Percentiles rank a stretch among this genome's conserved stretches.
Conservation (phyloP, 1,140 invertebrate genomes). For the Lordiphosa mommai region DNA sequence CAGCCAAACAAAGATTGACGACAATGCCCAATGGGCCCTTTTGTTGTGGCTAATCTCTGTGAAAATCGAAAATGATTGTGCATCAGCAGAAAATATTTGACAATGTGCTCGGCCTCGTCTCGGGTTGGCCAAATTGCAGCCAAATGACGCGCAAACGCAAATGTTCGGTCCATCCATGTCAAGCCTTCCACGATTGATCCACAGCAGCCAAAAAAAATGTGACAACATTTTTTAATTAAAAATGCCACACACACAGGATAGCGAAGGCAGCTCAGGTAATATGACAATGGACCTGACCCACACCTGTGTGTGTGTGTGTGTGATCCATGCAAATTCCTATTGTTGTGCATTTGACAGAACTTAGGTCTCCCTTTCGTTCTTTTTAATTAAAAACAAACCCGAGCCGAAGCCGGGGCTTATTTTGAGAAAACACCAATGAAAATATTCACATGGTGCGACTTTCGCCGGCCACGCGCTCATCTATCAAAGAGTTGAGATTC, state of each 20-base stretch:
- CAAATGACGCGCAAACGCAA: constrained; percentile 64
- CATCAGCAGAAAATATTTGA: background rate
- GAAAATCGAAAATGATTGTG: constrained; percentile 64
- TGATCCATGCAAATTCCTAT: constrained; percentile 40
- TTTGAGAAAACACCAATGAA: constrained; percentile 59
- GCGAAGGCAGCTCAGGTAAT: constrained; percentile 38
- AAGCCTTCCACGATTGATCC: constrained; percentile 22
- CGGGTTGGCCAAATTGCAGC: constrained; percentile 56
- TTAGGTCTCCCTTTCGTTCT: constrained; percentile 21
- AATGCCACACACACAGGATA: constrained; percentile 51
- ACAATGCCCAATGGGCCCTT: constrained; percentile 50
- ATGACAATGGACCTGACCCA: constrained; percentile 29
- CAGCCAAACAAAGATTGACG: constrained; percentile 29
- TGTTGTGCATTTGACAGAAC: constrained; percentile 39
- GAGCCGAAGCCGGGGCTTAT: background rate
- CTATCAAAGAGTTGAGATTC: constrained; percentile 26
- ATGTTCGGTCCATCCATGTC: constrained; percentile 25
- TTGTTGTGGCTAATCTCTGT: constrained; percentile 74
- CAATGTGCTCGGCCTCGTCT: constrained; percentile 4
- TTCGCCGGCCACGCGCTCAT: constrained; percentile 40
- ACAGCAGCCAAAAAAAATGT: background rate
- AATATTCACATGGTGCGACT: constrained; percentile 51
- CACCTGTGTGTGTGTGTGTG: constrained; percentile 35
- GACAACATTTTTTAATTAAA: constrained; percentile 45
- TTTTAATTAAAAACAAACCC: constrained; percentile 47